phyloP scores from a whole-genome alignment of 2,797 vertebrate genomes.

The Pitangus sulphuratus region DNA sequence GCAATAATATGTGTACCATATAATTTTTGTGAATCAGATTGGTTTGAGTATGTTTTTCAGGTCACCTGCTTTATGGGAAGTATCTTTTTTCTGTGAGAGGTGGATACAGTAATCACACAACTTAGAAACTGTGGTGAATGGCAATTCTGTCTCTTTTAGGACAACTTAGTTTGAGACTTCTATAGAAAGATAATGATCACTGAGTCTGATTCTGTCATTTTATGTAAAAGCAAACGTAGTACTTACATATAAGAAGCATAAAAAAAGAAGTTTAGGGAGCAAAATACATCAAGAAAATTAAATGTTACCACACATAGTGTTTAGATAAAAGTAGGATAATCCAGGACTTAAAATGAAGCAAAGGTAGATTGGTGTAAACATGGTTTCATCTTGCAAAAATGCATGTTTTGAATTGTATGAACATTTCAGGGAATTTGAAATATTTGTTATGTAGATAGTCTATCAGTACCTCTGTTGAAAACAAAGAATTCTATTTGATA shows the following conservation, averaged over 20 bases:
- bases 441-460: neutral
- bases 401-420: neutral
- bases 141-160: neutral
- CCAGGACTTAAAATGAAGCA: neutral
- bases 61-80: neutral
- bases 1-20: rapidly evolving
- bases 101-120: neutral
- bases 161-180: neutral
- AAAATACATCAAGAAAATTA: neutral
- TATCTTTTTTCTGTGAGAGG: neutral
- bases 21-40: neutral
- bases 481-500: neutral
- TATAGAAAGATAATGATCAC: neutral
- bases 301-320: neutral
- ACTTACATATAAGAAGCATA: neutral
- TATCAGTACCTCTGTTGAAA: neutral
- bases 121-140: neutral
- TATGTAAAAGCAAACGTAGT: neutral
- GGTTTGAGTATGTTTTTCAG: neutral
- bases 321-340: neutral
- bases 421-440: neutral
- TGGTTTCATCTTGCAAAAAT: neutral
- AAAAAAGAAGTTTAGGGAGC: neutral
- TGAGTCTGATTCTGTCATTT: neutral
- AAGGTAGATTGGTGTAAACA: neutral